Evolutionary conservation across 2,113 vertebrate genomes (phyloP).

Genomic region (Condylura cristata): DNA sequence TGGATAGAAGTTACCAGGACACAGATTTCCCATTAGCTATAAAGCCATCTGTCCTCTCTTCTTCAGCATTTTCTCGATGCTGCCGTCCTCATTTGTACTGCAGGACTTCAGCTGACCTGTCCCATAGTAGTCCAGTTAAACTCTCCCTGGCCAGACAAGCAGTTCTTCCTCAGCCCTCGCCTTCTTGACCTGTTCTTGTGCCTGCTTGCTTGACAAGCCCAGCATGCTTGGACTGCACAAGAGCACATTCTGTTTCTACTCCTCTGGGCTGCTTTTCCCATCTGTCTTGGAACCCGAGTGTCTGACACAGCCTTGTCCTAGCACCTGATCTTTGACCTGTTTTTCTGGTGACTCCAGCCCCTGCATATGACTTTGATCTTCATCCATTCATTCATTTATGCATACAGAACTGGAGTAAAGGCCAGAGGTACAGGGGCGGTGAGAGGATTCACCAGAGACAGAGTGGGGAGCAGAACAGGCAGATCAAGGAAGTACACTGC

Average conservation of each 20-base stretch:
- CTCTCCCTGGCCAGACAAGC: neutral
- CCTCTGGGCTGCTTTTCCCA: neutral
- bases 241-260: neutral
- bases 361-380: too few relatives aligned
- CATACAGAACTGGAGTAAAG: too few relatives aligned
- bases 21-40: neutral
- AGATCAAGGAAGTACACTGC: too few relatives aligned
- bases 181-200: neutral
- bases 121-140: neutral
- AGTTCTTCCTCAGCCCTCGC: neutral
- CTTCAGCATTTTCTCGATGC: neutral
- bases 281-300: neutral
- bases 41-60: neutral
- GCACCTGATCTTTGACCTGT: neutral
- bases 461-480: too few relatives aligned
- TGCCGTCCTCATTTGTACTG: neutral
- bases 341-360: neutral
- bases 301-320: neutral
- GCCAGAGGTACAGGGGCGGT: too few relatives aligned
- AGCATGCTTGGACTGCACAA: neutral
- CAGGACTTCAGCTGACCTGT: accelerated
- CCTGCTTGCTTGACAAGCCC: neutral
- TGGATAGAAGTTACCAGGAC: neutral
- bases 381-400: too few relatives aligned
- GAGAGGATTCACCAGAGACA: too few relatives aligned